Evolutionary conservation across 2,113 vertebrate genomes (phyloP).

Genomic region (Nannospalax galili): DNA sequence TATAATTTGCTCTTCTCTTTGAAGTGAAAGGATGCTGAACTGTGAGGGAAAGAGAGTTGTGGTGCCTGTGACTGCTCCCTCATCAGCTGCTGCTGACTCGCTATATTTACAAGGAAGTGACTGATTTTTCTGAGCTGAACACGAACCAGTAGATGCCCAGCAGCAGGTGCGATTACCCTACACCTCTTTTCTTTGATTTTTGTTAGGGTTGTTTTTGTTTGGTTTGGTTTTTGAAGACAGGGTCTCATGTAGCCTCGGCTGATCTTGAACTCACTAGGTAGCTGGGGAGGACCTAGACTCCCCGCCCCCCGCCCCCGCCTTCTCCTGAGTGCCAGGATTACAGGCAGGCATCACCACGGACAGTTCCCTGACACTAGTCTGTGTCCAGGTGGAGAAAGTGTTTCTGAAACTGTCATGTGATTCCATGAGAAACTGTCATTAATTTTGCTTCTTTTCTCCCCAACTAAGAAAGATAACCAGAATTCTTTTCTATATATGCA

Average conservation of each 20-base stretch:
- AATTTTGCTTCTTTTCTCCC: neutral
- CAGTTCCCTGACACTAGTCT: no score
- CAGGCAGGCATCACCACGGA: no score
- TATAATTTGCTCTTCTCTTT: neutral
- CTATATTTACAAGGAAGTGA: neutral
- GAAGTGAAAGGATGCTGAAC: neutral
- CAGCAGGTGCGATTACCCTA: neutral
- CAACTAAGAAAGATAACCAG: slow-evolving; percentile 1
- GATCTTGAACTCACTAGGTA: no score
- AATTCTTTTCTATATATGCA: no score
- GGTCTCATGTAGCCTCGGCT: no score
- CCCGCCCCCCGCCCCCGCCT: no score
- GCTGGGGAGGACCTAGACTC: no score
- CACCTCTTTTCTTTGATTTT: neutral
- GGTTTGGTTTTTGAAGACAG: no score
- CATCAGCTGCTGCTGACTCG: neutral
- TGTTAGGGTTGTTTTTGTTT: no score
- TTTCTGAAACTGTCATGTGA: neutral
- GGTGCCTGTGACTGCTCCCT: neutral
- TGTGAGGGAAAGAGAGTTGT: no score
- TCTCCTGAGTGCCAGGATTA: no score
- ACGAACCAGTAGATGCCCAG: neutral
- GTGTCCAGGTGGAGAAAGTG: neutral
- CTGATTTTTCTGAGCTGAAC: neutral
- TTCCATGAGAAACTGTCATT: neutral